phyloP scores from a whole-genome alignment of 2,113 vertebrate species.

The Lucifuga dentata region DNA sequence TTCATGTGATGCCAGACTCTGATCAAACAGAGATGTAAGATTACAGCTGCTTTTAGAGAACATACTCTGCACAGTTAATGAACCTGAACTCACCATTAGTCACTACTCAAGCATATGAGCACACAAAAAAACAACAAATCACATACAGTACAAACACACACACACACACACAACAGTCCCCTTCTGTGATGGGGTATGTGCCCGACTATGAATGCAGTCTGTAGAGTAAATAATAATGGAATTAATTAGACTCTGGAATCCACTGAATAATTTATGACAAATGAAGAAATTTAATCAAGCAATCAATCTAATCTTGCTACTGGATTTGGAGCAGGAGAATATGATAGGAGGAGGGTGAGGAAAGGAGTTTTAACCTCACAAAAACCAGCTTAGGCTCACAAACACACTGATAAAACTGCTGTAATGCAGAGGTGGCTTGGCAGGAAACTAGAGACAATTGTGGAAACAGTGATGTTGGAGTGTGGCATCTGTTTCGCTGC shows the following conservation, averaged over 20 bases:
- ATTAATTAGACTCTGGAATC: constrained; percentile 63
- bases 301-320: constrained; percentile 36
- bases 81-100: constrained; percentile 38
- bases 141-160: not conserved
- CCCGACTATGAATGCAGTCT: constrained; percentile 10
- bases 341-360: constrained; percentile 5
- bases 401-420: constrained; percentile 25
- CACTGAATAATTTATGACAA: constrained; percentile 69
- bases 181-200: constrained; percentile 23
- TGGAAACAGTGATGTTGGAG: constrained; percentile 38
- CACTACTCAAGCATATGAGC: constrained; percentile 21
- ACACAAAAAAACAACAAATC: constrained; percentile 1
- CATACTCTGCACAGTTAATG: constrained; percentile 3
- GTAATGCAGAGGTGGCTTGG: constrained; percentile 19
- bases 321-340: constrained; percentile 44
- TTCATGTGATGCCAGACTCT: constrained; percentile 20
- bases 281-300: constrained; percentile 64
- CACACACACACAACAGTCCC: not conserved
- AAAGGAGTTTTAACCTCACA: constrained; percentile 9
- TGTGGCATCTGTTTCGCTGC: constrained; percentile 36
- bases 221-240: constrained; percentile 64
- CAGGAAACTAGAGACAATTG: constrained; percentile 32
- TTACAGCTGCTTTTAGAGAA: constrained; percentile 15
- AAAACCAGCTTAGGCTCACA: constrained; percentile 27
- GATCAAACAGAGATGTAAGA: constrained; percentile 49